phyloP scores from a whole-genome alignment of 2,888 invertebrate genomes.

The Drosophila tripunctata region DNA sequence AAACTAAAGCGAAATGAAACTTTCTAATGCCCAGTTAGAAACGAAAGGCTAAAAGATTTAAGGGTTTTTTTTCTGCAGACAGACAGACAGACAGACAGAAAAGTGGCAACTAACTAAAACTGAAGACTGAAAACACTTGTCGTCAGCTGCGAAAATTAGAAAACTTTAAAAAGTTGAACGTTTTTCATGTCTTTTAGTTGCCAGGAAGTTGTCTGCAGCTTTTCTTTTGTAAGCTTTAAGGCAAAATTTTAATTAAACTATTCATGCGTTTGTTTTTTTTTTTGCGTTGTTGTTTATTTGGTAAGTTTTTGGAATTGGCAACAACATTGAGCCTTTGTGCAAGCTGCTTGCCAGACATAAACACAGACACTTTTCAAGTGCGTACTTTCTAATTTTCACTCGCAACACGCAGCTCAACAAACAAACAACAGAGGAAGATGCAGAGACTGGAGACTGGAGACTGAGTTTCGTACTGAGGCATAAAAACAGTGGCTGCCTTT shows the following conservation, averaged over 20 bases:
- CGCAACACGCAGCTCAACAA: slow-evolving; percentile 67
- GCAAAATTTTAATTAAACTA: slow-evolving; percentile 78
- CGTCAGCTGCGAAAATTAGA: slow-evolving; percentile 66
- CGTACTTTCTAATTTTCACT: slow-evolving; percentile 79
- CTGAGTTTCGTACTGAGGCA: slow-evolving; percentile 11
- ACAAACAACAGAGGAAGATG: slow-evolving; percentile 39
- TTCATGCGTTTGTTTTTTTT: slow-evolving; percentile 56
- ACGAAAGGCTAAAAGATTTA: slow-evolving; percentile 68
- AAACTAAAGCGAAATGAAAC: slow-evolving; percentile 34
- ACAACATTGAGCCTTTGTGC: slow-evolving; percentile 34
- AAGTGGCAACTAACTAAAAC: slow-evolving; percentile 25
- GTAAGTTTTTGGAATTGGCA: slow-evolving; percentile 5
- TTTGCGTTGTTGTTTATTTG: neutral
- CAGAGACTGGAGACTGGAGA: neutral
- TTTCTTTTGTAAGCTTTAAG: slow-evolving; percentile 68
- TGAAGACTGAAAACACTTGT: slow-evolving; percentile 63
- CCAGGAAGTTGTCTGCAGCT: slow-evolving; percentile 33
- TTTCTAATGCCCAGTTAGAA: slow-evolving; percentile 63
- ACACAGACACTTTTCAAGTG: slow-evolving; percentile 76
- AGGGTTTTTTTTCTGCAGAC: slow-evolving; percentile 43
- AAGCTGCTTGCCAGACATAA: slow-evolving; percentile 66
- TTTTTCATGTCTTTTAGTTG: slow-evolving; percentile 34
- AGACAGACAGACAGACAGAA: slow-evolving; percentile 6
- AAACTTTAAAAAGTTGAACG: slow-evolving; percentile 65
- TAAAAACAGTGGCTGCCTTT: slow-evolving; percentile 52